A percentile compares a stretch with the other conserved stretches of the same genome.
phyloP scores from a whole-genome alignment of 2,113 vertebrate genomes.

The Brachyistius frenatus region DNA sequence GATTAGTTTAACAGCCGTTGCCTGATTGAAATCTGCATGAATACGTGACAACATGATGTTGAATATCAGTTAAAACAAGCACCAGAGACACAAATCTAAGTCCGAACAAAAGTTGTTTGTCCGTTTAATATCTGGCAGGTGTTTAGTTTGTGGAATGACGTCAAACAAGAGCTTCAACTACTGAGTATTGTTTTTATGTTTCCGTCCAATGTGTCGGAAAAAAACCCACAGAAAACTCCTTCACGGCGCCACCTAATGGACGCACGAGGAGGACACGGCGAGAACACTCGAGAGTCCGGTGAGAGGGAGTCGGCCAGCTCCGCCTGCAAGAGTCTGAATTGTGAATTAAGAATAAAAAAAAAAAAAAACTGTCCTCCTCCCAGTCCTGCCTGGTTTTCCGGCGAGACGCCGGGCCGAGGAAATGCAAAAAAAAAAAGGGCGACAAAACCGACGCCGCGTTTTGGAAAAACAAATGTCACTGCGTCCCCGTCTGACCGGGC shows the following conservation, averaged over 20 bases:
- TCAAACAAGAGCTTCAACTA: slow-evolving; percentile 44
- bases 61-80: neutral
- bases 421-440: slow-evolving; percentile 22
- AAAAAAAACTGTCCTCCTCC: slow-evolving; percentile 10
- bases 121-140: slow-evolving; percentile 64
- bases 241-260: neutral
- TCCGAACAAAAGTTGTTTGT: slow-evolving; percentile 27
- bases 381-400: slow-evolving; percentile 16
- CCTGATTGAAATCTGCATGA: slow-evolving; percentile 1
- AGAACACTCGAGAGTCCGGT: neutral
- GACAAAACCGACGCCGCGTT: neutral
- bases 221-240: slow-evolving; percentile 26
- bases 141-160: slow-evolving; percentile 61
- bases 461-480: slow-evolving; percentile 32
- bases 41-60: neutral
- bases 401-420: slow-evolving; percentile 6
- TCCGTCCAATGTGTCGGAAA: slow-evolving; percentile 27
- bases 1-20: neutral
- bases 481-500: slow-evolving; percentile 51
- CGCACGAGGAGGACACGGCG: neutral
- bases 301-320: neutral
- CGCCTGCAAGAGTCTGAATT: slow-evolving; percentile 26
- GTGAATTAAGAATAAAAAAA: slow-evolving; percentile 3
- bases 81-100: neutral
- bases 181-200: slow-evolving; percentile 21